A percentile compares a stretch with the other conserved stretches of the same genome.
phyloP scores from a whole-genome alignment of 2,113 vertebrate genomes.

The Podiceps cristatus region DNA sequence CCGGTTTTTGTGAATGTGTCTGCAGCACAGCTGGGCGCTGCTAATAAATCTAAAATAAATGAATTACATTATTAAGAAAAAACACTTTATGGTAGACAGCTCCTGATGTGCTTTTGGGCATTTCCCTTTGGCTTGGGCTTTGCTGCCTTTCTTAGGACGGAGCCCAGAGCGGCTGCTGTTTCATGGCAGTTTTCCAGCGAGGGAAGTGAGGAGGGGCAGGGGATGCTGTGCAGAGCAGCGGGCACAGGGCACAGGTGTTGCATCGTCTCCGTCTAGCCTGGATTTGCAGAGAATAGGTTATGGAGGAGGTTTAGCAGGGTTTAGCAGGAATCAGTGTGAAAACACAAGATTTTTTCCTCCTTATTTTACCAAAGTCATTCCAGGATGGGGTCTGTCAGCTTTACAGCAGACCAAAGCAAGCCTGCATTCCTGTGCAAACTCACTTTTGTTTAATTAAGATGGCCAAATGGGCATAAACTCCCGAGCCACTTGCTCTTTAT shows the following conservation, averaged over 20 bases:
- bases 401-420: too few species aligned
- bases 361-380: not conserved
- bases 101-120: not conserved
- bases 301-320: not conserved
- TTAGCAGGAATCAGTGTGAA: not conserved
- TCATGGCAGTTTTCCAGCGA: rapidly evolving
- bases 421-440: not conserved
- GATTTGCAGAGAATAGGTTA: not conserved
- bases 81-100: not conserved
- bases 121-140: not conserved
- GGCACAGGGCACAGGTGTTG: not conserved
- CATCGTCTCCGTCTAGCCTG: rapidly evolving
- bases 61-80: not conserved
- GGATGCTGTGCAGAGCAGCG: not conserved
- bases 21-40: not conserved
- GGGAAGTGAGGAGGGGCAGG: not conserved
- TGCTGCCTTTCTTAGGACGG: not conserved
- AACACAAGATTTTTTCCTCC: not conserved
- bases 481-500: not conserved
- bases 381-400: not conserved
- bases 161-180: not conserved
- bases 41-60: not conserved
- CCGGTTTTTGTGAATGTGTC: not conserved
- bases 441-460: not conserved
- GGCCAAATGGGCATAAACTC: not conserved